Conservation (phyloP, 2,888 invertebrate species). For the Acrobasis consociella region DNA sequence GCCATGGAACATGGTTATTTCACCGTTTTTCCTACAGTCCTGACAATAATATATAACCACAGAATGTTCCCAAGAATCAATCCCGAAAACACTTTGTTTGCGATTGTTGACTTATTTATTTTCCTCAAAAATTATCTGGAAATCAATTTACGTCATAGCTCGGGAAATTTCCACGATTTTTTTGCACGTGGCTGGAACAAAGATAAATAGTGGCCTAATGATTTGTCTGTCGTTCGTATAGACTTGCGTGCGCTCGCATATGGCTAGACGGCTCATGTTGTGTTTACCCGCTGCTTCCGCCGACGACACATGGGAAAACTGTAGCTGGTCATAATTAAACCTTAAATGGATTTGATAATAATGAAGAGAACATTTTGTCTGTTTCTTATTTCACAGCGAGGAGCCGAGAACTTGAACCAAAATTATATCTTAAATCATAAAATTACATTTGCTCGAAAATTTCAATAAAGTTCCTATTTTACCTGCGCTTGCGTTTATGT, state of each 20-base stretch:
- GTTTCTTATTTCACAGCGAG: too few relatives aligned
- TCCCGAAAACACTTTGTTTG: neutral
- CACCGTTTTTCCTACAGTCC: neutral
- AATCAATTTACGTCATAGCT: conserved; percentile 1
- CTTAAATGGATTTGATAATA: conserved; percentile 9
- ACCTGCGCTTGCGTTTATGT: too few relatives aligned
- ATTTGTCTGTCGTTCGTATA: conserved; percentile 14
- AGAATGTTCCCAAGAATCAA: neutral
- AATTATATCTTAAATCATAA: too few relatives aligned
- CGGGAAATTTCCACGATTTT: conserved; percentile 8
- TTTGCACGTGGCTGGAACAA: conserved; percentile 3
- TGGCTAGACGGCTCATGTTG: conserved; percentile 58
- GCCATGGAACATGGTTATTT: too few relatives aligned
- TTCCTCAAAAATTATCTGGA: conserved; percentile 9
- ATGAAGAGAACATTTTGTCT: neutral
- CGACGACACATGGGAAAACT: conserved; percentile 30
- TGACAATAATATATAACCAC: neutral
- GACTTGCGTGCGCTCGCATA: conserved; percentile 41
- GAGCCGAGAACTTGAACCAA: too few relatives aligned
- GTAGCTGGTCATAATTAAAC: conserved; percentile 8
- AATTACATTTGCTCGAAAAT: too few relatives aligned
- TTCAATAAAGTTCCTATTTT: too few relatives aligned
- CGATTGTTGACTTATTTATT: conserved; percentile 11
- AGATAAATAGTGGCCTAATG: conserved; percentile 14
- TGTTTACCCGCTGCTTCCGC: conserved; percentile 63